These are phyloP conservation scores for Podarcis siculus DNA, from an alignment of 2,797 vertebrate genomes.

Conservation along the genomic window DNA sequence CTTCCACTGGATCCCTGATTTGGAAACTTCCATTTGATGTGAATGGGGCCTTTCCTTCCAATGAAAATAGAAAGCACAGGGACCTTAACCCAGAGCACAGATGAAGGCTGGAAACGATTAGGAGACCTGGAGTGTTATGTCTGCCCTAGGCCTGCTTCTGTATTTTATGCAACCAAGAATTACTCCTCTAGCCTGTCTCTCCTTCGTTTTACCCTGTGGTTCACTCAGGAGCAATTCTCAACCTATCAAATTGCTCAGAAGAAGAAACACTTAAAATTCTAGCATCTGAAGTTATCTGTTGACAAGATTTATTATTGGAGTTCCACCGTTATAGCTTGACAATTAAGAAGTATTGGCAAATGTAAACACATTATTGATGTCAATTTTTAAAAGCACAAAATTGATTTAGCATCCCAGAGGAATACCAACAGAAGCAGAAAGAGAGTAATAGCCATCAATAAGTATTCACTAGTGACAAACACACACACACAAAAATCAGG, in stretches of 20 bases:
- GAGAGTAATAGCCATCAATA: constrained; percentile 72
- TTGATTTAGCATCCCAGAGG: constrained; percentile 74
- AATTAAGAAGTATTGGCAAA: constrained; percentile 83
- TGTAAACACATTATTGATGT: constrained; percentile 80
- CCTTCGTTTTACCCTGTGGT: constrained; percentile 12
- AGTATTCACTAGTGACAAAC: constrained; percentile 60
- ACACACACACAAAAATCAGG: neutral
- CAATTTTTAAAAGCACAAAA: constrained; percentile 75
- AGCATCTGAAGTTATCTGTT: constrained; percentile 67
- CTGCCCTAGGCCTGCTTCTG: neutral
- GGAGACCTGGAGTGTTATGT: neutral
- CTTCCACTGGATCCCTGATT: no score
- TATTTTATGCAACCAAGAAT: neutral
- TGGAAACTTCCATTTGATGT: no score
- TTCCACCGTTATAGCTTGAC: constrained; percentile 73
- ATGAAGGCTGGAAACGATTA: neutral
- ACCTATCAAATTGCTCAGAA: constrained; percentile 62
- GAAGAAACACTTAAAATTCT: constrained; percentile 67
- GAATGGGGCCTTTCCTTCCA: no score
- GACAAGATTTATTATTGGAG: constrained; percentile 77
- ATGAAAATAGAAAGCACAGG: no score
- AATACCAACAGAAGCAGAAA: constrained; percentile 71
- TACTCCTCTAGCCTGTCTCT: neutral
- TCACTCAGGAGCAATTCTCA: constrained; percentile 67
- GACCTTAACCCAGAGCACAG: no score